These are phyloP conservation scores for Phrynocephalus guinanensis DNA, from an alignment of 2,797 vertebrate species.

Conservation along the genomic window DNA sequence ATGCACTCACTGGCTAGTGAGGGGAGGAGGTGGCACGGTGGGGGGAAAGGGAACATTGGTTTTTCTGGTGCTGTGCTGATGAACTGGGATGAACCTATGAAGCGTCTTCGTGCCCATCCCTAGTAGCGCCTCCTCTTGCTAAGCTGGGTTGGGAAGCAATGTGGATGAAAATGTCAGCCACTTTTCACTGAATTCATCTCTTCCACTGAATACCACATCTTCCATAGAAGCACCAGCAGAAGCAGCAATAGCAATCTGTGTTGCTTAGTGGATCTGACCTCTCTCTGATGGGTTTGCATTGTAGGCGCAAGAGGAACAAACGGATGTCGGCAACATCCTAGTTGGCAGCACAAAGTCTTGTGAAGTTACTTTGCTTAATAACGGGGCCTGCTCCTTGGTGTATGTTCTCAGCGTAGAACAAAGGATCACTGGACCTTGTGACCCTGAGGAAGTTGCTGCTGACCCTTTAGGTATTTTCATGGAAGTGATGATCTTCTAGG, in stretches of 20 bases:
- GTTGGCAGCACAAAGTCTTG: slow-evolving; percentile 81
- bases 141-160: background rate
- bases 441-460: slow-evolving; percentile 46
- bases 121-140: background rate
- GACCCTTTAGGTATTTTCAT: slow-evolving; percentile 77
- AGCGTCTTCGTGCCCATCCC: too few relatives aligned
- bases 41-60: too few relatives aligned
- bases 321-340: slow-evolving; percentile 85
- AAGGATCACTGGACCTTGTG: slow-evolving; percentile 65
- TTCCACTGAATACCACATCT: background rate
- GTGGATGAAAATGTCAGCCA: background rate
- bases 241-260: background rate
- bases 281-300: slow-evolving; percentile 49
- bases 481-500: background rate
- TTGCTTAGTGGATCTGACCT: background rate
- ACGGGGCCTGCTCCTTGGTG: slow-evolving; percentile 82
- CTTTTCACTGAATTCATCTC: background rate
- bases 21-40: too few relatives aligned
- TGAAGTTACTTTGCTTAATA: slow-evolving; percentile 85
- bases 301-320: slow-evolving; percentile 77
- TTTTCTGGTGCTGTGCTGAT: too few relatives aligned
- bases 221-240: background rate
- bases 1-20: too few relatives aligned
- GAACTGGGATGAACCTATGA: too few relatives aligned
- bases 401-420: slow-evolving; percentile 86